A percentile compares a stretch with the other conserved stretches of the same genome.
phyloP scores from a whole-genome alignment of 2,888 invertebrate species.

The Acleris sparsana region DNA sequence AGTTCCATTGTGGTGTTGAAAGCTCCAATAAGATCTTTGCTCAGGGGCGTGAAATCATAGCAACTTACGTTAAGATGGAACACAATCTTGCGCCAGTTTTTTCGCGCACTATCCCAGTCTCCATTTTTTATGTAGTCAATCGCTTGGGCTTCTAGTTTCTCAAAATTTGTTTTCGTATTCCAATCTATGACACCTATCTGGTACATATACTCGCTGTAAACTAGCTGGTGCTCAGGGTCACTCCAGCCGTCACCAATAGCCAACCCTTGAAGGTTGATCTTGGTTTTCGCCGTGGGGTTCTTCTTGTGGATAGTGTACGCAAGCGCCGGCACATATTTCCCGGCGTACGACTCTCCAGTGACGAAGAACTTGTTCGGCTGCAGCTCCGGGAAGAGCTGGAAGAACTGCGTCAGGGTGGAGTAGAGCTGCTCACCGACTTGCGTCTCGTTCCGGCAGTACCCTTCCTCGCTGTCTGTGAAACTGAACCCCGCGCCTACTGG shows the following conservation, averaged over 20 bases:
- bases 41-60: conserved; percentile 11
- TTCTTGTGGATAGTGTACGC: conserved; percentile 88
- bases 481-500: conserved; percentile 97
- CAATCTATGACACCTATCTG: conserved; percentile 37
- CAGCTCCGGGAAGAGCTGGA: conserved; percentile 90
- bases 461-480: conserved; percentile 89
- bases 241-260: conserved; percentile 38
- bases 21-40: too few species aligned
- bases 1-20: background rate
- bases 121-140: conserved; percentile 1
- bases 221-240: conserved; percentile 37
- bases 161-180: background rate
- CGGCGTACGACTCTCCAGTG: conserved; percentile 95
- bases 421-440: conserved; percentile 92
- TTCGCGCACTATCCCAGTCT: conserved; percentile 9
- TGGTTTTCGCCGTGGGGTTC: conserved; percentile 84
- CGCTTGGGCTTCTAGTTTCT: conserved; percentile 3
- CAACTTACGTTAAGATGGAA: background rate
- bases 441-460: conserved; percentile 91
- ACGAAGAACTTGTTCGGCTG: conserved; percentile 91
- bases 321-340: conserved; percentile 90
- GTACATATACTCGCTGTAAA: conserved; percentile 36
- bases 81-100: background rate
- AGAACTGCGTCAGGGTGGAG: conserved; percentile 90
- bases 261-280: conserved; percentile 83